These are phyloP conservation scores for Nothoprocta pentlandii DNA, from an alignment of 2,113 vertebrate species.

Conservation along the genomic window DNA sequence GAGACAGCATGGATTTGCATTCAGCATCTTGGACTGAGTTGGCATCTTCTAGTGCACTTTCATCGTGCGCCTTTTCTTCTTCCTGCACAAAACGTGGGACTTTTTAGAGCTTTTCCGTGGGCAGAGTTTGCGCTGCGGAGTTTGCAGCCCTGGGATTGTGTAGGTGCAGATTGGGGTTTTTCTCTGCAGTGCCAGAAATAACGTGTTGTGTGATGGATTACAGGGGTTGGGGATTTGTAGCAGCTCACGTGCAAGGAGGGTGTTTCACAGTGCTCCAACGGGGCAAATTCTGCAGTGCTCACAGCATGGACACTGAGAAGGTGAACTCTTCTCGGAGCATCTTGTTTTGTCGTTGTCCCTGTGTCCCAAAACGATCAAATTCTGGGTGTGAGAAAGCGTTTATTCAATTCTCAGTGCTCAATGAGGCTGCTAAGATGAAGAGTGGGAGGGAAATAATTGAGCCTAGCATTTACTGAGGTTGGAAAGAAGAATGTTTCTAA, in stretches of 20 bases:
- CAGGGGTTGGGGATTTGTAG: slow-evolving; percentile 24
- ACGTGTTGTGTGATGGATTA: slow-evolving; percentile 1
- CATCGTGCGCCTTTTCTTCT: neutral
- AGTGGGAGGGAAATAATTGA: neutral
- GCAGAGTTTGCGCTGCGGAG: neutral
- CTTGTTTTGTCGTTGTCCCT: neutral
- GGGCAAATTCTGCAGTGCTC: neutral
- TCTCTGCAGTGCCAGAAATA: slow-evolving; percentile 48
- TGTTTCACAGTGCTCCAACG: neutral
- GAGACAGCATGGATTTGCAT: neutral
- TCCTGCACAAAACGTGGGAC: neutral
- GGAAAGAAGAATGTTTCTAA: neutral
- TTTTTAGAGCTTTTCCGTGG: neutral
- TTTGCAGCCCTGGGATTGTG: neutral
- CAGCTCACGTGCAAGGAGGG: slow-evolving; percentile 17
- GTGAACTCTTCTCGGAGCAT: neutral
- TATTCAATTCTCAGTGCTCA: neutral
- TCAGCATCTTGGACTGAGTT: neutral
- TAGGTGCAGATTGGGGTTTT: slow-evolving; percentile 46
- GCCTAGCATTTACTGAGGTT: neutral
- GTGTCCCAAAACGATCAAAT: neutral
- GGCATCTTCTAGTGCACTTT: neutral
- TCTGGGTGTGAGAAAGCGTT: neutral
- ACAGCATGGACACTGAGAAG: neutral
- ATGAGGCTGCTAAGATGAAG: neutral